A percentile compares a stretch with the other conserved stretches of the same genome.
Evolutionary conservation across 2,888 invertebrate species (phyloP).

Genomic region (Penaeus monodon): DNA sequence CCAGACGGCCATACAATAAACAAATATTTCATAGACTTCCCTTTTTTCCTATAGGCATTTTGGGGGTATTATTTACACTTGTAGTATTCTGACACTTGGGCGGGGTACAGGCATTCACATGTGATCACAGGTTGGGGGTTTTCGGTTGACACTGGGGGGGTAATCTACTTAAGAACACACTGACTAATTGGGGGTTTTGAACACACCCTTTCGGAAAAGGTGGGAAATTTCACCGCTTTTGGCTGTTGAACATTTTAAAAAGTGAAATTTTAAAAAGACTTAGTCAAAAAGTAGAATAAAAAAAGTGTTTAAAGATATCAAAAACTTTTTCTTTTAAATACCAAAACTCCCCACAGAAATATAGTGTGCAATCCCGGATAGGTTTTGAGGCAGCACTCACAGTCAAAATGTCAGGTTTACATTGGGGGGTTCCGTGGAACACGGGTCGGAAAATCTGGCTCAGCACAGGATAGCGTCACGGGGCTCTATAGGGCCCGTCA

Average conservation of each 20-base stretch:
- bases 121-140: slow-evolving; percentile 49
- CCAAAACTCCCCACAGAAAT: slow-evolving; percentile 53
- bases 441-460: slow-evolving; percentile 45
- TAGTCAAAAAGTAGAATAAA: neutral
- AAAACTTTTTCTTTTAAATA: neutral
- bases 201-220: slow-evolving; percentile 61
- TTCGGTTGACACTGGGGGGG: slow-evolving; percentile 54
- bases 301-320: neutral
- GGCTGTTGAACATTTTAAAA: slow-evolving; percentile 16
- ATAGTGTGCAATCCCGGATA: slow-evolving; percentile 62
- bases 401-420: slow-evolving; percentile 61
- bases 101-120: slow-evolving; percentile 59
- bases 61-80: slow-evolving; percentile 54
- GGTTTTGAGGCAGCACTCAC: slow-evolving; percentile 57
- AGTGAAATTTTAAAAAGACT: neutral
- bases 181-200: slow-evolving; percentile 56
- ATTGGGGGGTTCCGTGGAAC: slow-evolving; percentile 23
- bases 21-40: neutral
- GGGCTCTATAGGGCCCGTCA: slow-evolving; percentile 63
- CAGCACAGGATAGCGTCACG: slow-evolving; percentile 41
- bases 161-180: slow-evolving; percentile 55
- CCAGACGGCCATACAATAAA: no score
- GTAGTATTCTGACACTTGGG: slow-evolving; percentile 65
- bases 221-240: slow-evolving; percentile 60
- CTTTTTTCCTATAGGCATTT: neutral